These are phyloP conservation scores for Leucophenga varia DNA, from an alignment of 1,140 invertebrate genomes.

Conservation along the genomic window DNA sequence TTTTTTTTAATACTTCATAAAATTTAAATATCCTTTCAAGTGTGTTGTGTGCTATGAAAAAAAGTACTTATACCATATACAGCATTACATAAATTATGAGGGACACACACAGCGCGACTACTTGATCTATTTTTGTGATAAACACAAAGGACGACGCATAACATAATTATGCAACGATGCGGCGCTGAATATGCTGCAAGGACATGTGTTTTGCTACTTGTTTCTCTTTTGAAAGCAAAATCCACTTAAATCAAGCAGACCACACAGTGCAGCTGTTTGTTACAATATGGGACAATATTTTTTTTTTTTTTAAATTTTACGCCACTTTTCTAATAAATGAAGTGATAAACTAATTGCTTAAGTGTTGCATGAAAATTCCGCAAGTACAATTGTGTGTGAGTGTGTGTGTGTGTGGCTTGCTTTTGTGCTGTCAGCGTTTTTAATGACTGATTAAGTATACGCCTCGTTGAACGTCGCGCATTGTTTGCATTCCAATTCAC, in stretches of 20 bases:
- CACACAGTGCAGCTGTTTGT: conserved; percentile 29
- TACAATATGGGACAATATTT: too few relatives aligned
- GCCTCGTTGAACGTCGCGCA: too few relatives aligned
- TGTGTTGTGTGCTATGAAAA: too few relatives aligned
- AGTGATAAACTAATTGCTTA: conserved; percentile 45
- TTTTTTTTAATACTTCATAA: conserved; percentile 48
- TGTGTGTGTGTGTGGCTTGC: too few relatives aligned
- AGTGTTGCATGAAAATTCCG: conserved; percentile 14
- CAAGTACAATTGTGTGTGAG: neutral
- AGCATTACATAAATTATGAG: too few relatives aligned
- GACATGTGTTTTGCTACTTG: too few relatives aligned
- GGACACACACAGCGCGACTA: conserved; percentile 30
- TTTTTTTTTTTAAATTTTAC: too few relatives aligned
- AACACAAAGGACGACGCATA: too few relatives aligned
- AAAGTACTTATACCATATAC: neutral
- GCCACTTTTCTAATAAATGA: conserved; percentile 16
- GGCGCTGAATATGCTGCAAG: too few relatives aligned
- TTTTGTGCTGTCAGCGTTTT: conserved; percentile 41
- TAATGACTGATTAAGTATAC: conserved; percentile 50
- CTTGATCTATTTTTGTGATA: conserved; percentile 23
- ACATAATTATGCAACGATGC: too few relatives aligned
- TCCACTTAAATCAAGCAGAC: conserved; percentile 13
- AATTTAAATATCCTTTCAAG: conserved; percentile 39
- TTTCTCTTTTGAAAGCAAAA: too few relatives aligned
- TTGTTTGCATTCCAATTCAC: too few relatives aligned